Conservation (phyloP, 1,140 invertebrate genomes). For the Habropoda laboriosa region DNA sequence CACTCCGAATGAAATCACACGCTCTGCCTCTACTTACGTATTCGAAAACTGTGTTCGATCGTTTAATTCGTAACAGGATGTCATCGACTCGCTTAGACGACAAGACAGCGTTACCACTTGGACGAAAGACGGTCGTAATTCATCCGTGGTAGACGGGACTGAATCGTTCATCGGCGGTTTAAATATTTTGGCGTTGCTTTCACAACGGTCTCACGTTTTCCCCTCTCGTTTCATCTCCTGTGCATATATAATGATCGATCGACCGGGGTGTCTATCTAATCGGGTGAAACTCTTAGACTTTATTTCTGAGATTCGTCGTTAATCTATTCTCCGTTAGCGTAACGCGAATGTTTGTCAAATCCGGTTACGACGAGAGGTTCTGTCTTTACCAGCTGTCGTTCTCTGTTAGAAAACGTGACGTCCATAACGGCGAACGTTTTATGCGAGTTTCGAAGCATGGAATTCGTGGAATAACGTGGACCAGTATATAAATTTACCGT, state of each 20-base stretch:
- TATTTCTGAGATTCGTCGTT: constrained; percentile 10
- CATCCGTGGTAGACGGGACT: neutral
- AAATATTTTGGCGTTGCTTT: neutral
- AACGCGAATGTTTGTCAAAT: constrained; percentile 15
- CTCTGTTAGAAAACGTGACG: constrained; percentile 55
- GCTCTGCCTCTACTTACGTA: neutral
- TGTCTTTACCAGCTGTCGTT: constrained; percentile 27
- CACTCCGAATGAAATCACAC: neutral
- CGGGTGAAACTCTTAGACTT: neutral
- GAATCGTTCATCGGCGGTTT: neutral
- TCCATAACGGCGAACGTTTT: constrained; percentile 18
- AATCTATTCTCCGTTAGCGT: constrained; percentile 2
- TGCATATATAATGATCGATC: neutral
- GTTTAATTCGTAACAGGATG: neutral
- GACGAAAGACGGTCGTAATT: neutral
- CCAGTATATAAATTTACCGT: constrained; percentile 29
- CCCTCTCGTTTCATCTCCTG: neutral
- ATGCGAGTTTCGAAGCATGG: neutral
- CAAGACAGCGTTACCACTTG: neutral
- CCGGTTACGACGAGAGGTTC: constrained; percentile 9
- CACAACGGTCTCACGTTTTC: neutral
- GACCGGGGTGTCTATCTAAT: neutral
- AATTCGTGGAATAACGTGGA: constrained; percentile 42
- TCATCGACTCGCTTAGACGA: neutral
- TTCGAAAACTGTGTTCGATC: neutral